phyloP scores from a whole-genome alignment of 2,888 invertebrate species.

The Cephus pygmeus region DNA sequence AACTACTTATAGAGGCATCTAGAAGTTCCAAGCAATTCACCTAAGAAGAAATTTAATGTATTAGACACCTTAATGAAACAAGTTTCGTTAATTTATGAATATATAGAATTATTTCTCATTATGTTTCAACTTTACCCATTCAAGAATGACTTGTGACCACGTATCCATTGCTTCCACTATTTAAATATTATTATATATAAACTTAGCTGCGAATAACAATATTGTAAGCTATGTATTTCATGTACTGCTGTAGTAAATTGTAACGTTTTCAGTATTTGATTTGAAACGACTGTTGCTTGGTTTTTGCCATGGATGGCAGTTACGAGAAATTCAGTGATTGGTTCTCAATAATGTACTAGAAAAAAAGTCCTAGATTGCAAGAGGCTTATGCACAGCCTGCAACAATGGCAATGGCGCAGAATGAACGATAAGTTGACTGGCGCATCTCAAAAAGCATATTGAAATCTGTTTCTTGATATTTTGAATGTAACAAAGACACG shows the following conservation, averaged over 20 bases:
- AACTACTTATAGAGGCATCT: slow-evolving; percentile 31
- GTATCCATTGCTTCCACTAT: slow-evolving; percentile 33
- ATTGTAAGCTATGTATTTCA: neutral
- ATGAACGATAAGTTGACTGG: neutral
- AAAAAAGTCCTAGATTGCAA: neutral
- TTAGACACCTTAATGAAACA: neutral
- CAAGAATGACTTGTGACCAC: slow-evolving; percentile 44
- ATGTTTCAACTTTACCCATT: slow-evolving; percentile 41
- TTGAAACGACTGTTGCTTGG: neutral
- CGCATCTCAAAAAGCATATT: neutral
- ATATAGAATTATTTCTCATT: neutral
- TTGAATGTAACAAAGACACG: neutral
- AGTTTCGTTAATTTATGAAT: neutral
- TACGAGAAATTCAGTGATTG: neutral
- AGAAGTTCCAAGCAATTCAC: slow-evolving; percentile 66
- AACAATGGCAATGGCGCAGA: neutral
- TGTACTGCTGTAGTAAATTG: neutral
- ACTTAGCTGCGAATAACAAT: neutral
- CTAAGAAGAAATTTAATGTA: slow-evolving; percentile 47
- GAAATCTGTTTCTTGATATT: neutral
- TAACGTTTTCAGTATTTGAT: neutral
- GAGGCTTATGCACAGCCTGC: neutral
- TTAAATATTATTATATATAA: neutral
- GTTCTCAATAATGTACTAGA: neutral
- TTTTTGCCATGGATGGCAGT: neutral